Base-by-base conservation (phyloP, 2,797 vertebrate species). In the Chaetodon trifasciatus region DNA sequence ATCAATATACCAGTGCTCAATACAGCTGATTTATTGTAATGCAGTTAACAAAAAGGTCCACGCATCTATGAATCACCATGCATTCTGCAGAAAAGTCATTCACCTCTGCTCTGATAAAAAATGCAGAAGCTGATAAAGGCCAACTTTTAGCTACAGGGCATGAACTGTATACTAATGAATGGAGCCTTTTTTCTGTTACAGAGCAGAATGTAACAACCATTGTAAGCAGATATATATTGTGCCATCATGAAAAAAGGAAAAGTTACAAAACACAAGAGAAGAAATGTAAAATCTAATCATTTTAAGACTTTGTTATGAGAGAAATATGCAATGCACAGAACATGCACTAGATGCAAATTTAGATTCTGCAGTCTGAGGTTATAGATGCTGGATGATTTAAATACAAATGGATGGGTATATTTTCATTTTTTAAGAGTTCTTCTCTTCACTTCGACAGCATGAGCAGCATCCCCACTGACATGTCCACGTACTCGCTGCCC, bases 381-480 rank as follows among this genome's bases (percentile, higher is more conserved):
- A 47, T 13, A 58, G 35, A 49, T 13, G 8, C 21, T n/a, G 44
- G 39, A 60, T 58, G 78, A 78, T 76, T 71, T 64, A 21, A 70
- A 84, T 67, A 61, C 24, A 67, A 66, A 74, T 40, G 5, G 57
- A 69, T 3, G 39, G 19, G 5, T 42, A 32, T 32, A 32, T 68
- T 2, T 11, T 52, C 3, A 6, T 47, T 13, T 11, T 1, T 17
- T 16, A 42, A 64, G 12, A 53, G 44, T 24, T 58, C 44, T 74
- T 16, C 47, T n/a, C 44, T 69, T 57, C 23, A 28, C 63, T 70
- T 76, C 11, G 76, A n/a, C 53, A 78, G 40, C 23, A 69, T 76
- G 32, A 81, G 24, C 4, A 72, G 56, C 69, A 53, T 75, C 35
- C 37, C 49, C 19, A 23, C 47, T 16, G 79, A 86, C 79, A 76